Conservation (phyloP, 2,797 vertebrate species). For the Allobates femoralis region DNA sequence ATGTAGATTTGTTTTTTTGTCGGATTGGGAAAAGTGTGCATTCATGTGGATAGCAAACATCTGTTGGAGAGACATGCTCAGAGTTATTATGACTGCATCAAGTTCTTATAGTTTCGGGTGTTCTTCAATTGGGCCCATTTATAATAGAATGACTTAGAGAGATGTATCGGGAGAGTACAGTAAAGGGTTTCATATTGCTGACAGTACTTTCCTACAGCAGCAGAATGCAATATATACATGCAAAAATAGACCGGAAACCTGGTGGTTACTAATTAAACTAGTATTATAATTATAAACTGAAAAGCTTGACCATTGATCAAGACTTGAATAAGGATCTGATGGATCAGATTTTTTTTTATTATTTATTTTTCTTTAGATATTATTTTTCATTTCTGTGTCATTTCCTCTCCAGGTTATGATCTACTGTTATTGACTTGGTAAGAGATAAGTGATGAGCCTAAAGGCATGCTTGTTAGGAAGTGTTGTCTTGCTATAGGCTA, state of each 20-base stretch:
- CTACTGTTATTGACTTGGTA: neutral
- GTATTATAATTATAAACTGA: too few species aligned
- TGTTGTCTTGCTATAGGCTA: neutral
- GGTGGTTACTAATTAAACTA: neutral
- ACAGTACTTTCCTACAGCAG: neutral
- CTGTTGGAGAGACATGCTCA: constrained; percentile 8
- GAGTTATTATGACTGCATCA: neutral
- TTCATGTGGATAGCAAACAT: constrained; percentile 23
- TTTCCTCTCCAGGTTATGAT: neutral
- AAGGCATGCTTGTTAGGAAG: constrained; percentile 15
- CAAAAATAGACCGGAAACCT: neutral
- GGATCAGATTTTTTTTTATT: neutral
- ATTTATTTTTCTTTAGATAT: neutral
- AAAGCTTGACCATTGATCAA: neutral
- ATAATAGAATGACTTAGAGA: neutral
- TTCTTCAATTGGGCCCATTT: neutral
- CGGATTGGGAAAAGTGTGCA: constrained; percentile 20
- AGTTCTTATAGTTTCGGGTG: neutral
- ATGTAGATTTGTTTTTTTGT: neutral
- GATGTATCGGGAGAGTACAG: neutral
- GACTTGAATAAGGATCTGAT: too few species aligned
- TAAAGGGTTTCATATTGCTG: neutral
- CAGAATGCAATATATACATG: neutral
- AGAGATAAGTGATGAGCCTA: neutral
- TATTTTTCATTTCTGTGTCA: neutral